Base-by-base conservation (phyloP, 2,113 vertebrate species). In the Gallinago undulata region DNA sequence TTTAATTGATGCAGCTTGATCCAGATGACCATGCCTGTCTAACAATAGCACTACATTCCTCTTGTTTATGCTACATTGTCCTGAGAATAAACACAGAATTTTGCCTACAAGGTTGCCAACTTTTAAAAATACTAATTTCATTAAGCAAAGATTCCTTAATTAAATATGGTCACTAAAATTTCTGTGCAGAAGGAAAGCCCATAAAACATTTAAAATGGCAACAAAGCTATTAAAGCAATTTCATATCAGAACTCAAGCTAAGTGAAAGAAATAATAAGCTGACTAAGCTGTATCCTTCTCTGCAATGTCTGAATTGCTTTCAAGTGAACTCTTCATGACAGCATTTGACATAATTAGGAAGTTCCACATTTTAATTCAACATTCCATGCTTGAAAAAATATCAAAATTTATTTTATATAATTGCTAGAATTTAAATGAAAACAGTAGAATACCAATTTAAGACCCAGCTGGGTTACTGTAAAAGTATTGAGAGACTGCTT, bases 341-440 rank as follows among this genome's bases (percentile, higher is more conserved):
- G 74, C 53, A 86, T 93, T 83, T 92, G 83, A 88, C 64, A 66
- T 66, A 86, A 94, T 84, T 74, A 84, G 83, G 79, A 92, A 93
- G 45, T 68, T 90, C 41, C 72, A 73, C 53, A 64, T 91, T 91
- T 79, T 75, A 88, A 87, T 92, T 90, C 59, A 88, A 85, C 47
- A 70, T 50, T 80, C 67, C 85, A 13, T 31, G 41, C 55, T 90
- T 86, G 45, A 72, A 93, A 76, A 95, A 91, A 51, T 77, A 85
- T 39, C 63, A 89, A 43, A 90, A 75, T 84, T 91, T 95, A 87
- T 66, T 93, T 92, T 80, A 60, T 37, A n/a, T 79, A 87, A 79
- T 64, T 84, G 41, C 37, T 81, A 66, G 64, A 86, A 84, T 86
- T 87, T 67, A 64, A 81, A 78, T 68, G 9, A 63, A 95, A 68